These are phyloP conservation scores for Embiotoca jacksoni DNA, from an alignment of 2,113 vertebrate genomes.

Conservation along the genomic window DNA sequence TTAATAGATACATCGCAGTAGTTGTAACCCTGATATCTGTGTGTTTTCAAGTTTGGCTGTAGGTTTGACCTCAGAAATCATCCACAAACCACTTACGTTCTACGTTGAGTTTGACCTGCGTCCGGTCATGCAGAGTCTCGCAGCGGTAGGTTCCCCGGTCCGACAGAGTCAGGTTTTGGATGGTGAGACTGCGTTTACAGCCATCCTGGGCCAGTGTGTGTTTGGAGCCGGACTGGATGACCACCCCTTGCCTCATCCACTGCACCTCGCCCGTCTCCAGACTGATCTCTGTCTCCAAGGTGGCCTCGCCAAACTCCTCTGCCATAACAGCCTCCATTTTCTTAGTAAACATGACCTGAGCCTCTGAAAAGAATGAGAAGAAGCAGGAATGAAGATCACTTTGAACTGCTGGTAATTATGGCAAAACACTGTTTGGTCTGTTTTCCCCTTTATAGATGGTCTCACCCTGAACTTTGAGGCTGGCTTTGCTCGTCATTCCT, in stretches of 20 bases:
- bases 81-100: slow-evolving; percentile 86
- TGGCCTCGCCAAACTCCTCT: slow-evolving; percentile 88
- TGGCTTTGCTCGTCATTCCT: slow-evolving; percentile 85
- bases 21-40: too few relatives aligned
- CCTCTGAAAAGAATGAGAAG: slow-evolving; percentile 77
- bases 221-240: slow-evolving; percentile 87
- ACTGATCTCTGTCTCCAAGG: slow-evolving; percentile 91
- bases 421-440: not conserved
- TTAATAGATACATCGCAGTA: too few relatives aligned
- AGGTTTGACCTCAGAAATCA: not conserved
- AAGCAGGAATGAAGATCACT: not conserved
- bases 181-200: slow-evolving; percentile 83
- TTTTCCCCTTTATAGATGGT: not conserved
- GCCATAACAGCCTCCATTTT: slow-evolving; percentile 86
- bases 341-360: slow-evolving; percentile 89
- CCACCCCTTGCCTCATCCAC: slow-evolving; percentile 92
- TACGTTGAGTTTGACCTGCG: slow-evolving; percentile 92
- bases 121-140: slow-evolving; percentile 92
- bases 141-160: slow-evolving; percentile 94
- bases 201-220: slow-evolving; percentile 83
- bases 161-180: slow-evolving; percentile 81
- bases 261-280: slow-evolving; percentile 87
- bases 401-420: not conserved
- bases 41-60: too few relatives aligned
- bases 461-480: slow-evolving; percentile 92